These are phyloP conservation scores for Nebria ingens DNA, from an alignment of 1,140 invertebrate genomes.

Conservation along the genomic window DNA sequence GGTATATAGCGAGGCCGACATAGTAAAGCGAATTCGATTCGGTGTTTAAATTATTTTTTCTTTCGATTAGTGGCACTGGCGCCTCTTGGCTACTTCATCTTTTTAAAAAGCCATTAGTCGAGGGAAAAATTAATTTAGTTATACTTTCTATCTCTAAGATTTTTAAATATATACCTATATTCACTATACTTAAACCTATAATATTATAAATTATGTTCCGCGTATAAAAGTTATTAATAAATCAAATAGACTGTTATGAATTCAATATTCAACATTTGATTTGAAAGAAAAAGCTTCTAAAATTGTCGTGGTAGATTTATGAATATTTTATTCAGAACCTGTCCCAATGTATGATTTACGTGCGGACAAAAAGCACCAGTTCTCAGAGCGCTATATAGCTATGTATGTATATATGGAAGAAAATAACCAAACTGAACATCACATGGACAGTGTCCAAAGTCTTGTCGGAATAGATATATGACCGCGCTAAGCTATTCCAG, in stretches of 20 bases:
- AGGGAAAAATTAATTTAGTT: background rate
- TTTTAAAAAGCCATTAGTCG: background rate
- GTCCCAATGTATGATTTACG: constrained; percentile 2
- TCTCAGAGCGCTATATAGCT: background rate
- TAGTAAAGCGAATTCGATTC: background rate
- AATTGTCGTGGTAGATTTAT: background rate
- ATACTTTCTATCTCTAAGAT: too few relatives aligned
- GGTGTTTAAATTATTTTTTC: constrained; percentile 9
- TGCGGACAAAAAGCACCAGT: background rate
- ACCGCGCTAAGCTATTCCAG: background rate
- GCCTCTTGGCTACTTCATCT: constrained; percentile 4
- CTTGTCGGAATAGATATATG: background rate
- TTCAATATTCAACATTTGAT: too few relatives aligned
- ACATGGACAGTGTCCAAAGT: background rate
- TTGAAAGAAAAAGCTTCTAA: too few relatives aligned
- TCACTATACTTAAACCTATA: too few relatives aligned
- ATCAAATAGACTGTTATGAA: too few relatives aligned
- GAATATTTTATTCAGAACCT: constrained; percentile 5
- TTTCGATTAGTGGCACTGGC: constrained; percentile 6
- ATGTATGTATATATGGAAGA: background rate
- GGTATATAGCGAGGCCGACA: background rate
- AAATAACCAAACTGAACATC: background rate
- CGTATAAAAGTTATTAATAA: too few relatives aligned
- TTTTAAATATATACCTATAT: too few relatives aligned
- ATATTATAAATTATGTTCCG: too few relatives aligned